phyloP scores from a whole-genome alignment of 2,797 vertebrate genomes.

The Remorina albescens region DNA sequence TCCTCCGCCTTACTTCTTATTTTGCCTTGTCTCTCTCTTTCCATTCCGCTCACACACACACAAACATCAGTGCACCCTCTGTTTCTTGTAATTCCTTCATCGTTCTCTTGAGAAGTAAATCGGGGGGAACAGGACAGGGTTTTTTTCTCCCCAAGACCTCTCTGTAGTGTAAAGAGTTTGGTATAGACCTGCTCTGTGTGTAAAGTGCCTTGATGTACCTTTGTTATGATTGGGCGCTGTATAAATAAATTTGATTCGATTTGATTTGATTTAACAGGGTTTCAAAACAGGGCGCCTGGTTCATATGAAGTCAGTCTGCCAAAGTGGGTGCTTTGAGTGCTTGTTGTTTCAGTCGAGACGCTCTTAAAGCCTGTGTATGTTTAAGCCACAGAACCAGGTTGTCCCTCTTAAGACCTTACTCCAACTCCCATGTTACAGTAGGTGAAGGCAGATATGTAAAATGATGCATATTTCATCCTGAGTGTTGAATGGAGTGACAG shows the following conservation, averaged over 20 bases:
- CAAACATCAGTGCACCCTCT: constrained; percentile 40
- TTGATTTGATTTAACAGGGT: too few relatives aligned
- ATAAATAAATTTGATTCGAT: too few relatives aligned
- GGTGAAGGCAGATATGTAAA: constrained; percentile 39
- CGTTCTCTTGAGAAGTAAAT: constrained; percentile 25
- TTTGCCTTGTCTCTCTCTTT: constrained; percentile 13
- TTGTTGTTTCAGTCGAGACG: constrained; percentile 56
- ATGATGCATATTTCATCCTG: constrained; percentile 55
- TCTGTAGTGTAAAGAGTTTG: constrained; percentile 10
- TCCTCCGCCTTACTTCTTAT: constrained; percentile 20
- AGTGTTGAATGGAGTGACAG: constrained; percentile 70
- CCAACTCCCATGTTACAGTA: constrained; percentile 39
- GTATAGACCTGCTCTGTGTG: too few relatives aligned
- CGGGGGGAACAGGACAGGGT: neutral
- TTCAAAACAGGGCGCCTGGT: constrained; percentile 2
- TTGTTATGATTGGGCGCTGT: too few relatives aligned
- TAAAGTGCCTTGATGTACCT: too few relatives aligned
- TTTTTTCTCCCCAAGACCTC: constrained; percentile 12
- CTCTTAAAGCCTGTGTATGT: constrained; percentile 53
- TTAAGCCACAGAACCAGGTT: constrained; percentile 26
- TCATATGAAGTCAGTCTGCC: constrained; percentile 23
- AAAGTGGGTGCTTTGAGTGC: constrained; percentile 40
- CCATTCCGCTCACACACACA: constrained; percentile 1
- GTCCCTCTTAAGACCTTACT: constrained; percentile 37
- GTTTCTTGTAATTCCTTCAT: constrained; percentile 45